A percentile compares a stretch with the other conserved stretches of the same genome.
Evolutionary conservation across 2,888 invertebrate species (phyloP).

Genomic region (Drosophila antonietae): DNA sequence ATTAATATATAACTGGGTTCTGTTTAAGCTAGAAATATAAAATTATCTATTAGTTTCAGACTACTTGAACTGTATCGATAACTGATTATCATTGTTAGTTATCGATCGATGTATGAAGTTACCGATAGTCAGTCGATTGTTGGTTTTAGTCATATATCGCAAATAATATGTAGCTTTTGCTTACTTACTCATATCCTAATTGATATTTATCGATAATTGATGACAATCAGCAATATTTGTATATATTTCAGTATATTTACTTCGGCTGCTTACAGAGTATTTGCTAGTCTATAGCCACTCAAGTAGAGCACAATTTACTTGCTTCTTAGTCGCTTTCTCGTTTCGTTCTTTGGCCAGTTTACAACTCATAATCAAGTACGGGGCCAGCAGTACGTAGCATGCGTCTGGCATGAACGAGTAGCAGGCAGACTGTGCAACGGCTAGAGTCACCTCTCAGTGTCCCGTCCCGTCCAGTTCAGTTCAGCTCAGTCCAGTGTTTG

Average conservation of each 20-base stretch:
- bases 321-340: constrained; percentile 8
- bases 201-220: background rate
- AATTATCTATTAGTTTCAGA: background rate
- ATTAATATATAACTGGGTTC: too few relatives aligned
- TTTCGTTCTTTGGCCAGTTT: constrained; percentile 25
- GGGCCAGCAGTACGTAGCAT: constrained; percentile 10
- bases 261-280: background rate
- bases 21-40: background rate
- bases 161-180: too few relatives aligned
- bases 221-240: too few relatives aligned
- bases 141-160: background rate
- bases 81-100: background rate
- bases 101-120: background rate
- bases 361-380: constrained; percentile 57
- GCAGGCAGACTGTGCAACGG: constrained; percentile 30
- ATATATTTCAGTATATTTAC: background rate
- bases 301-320: background rate
- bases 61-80: background rate
- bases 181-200: background rate
- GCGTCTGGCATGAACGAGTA: constrained; percentile 51
- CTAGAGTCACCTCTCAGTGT: constrained; percentile 2
- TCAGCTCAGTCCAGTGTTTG: background rate
- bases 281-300: background rate
- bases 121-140: background rate
- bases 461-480: background rate